phyloP scores from a whole-genome alignment of 1,140 invertebrate genomes.

The Onthophagus taurus region DNA sequence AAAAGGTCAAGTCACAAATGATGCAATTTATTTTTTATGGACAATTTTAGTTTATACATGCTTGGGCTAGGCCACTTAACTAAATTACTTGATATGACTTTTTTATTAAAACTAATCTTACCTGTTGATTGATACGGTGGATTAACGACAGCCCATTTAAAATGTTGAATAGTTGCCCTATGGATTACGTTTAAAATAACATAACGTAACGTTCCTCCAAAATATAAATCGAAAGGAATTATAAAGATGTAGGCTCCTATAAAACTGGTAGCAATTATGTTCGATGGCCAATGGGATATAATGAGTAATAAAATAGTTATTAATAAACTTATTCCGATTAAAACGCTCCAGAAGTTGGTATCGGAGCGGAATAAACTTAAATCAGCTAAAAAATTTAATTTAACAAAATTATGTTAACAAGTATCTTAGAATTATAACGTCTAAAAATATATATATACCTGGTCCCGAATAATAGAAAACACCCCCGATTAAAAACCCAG shows the following conservation, averaged over 20 bases:
- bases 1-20: too few species aligned
- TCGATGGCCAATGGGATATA: constrained; percentile 42
- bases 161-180: constrained; percentile 46
- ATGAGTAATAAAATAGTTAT: constrained; percentile 42
- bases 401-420: background rate
- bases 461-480: constrained; percentile 44
- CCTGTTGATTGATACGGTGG: constrained; percentile 53
- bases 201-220: constrained; percentile 56
- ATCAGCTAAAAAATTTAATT: constrained; percentile 43
- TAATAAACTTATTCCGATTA: constrained; percentile 43
- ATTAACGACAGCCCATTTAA: constrained; percentile 48
- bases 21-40: too few species aligned
- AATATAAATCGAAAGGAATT: constrained; percentile 52
- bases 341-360: constrained; percentile 53
- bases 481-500: constrained; percentile 47
- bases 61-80: background rate
- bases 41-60: too few species aligned
- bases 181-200: constrained; percentile 58
- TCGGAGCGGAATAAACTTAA: constrained; percentile 43
- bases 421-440: background rate
- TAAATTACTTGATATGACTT: too few species aligned
- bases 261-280: constrained; percentile 45
- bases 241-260: constrained; percentile 54
- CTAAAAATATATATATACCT: constrained; percentile 37
- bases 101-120: too few species aligned